These are phyloP conservation scores for Kudoa iwatai DNA, from an alignment of 30 jellyfish, hydroid and myxozoan species.

Conservation along the genomic window DNA sequence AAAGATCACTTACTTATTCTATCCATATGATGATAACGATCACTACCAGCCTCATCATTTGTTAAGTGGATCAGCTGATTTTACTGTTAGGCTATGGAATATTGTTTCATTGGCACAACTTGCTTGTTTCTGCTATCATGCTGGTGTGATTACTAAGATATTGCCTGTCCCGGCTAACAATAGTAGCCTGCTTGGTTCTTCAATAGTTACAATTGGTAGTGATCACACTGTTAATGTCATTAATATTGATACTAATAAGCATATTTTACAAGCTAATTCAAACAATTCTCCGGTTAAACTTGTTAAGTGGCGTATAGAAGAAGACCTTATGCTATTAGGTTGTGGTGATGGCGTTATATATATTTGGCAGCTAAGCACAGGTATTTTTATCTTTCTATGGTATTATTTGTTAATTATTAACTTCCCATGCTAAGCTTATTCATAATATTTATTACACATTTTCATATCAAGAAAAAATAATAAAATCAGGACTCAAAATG, in stretches of 20 bases:
- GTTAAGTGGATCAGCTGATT: constrained; percentile 88
- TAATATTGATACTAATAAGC: constrained; percentile 39
- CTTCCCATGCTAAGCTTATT: too few relatives aligned
- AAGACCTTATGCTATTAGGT: constrained; percentile 79
- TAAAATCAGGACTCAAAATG: too few relatives aligned
- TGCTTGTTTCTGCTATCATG: constrained; percentile 42
- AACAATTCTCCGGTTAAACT: constrained; percentile 89
- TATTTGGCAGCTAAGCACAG: constrained; percentile 97
- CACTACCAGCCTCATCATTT: constrained; percentile 42
- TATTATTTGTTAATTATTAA: too few relatives aligned
- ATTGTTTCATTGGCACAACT: constrained; percentile 12
- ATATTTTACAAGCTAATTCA: constrained; percentile 35
- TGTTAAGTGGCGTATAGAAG: constrained; percentile 73
- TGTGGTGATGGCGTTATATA: constrained; percentile 92
- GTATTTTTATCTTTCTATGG: too few relatives aligned
- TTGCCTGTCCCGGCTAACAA: too few relatives aligned
- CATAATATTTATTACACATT: too few relatives aligned
- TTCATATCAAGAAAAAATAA: too few relatives aligned
- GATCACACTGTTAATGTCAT: constrained; percentile 82
- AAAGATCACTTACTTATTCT: constrained; percentile 33
- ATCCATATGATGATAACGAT: constrained; percentile 88
- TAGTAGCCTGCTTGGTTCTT: too few relatives aligned
- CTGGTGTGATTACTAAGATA: too few relatives aligned
- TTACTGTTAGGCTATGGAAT: constrained; percentile 83
- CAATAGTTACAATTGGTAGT: constrained; percentile 85